Evolutionary conservation across 1,140 invertebrate species (phyloP).

Genomic region (Mactra quadrangularis): DNA sequence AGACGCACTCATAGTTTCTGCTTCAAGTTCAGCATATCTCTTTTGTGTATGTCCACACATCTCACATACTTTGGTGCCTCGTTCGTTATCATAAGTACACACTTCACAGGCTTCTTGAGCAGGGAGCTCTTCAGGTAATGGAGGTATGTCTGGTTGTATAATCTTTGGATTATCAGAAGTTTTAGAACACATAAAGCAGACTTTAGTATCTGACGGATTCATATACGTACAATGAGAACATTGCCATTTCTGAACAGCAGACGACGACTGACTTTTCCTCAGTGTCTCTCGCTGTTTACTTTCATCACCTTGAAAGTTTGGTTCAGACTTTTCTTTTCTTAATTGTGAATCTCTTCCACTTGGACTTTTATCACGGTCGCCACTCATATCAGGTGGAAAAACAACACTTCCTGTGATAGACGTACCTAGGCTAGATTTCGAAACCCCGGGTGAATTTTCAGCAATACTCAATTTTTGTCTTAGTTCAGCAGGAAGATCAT

Average conservation of each 20-base stretch:
- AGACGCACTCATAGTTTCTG: neutral
- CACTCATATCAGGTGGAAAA: slow-evolving; percentile 1
- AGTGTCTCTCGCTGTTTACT: neutral
- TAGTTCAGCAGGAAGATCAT: slow-evolving; percentile 17
- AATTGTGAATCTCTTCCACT: neutral
- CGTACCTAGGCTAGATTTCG: no score
- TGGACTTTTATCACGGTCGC: neutral
- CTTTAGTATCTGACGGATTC: slow-evolving; percentile 19
- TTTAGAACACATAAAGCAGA: slow-evolving; percentile 32
- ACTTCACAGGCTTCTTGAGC: slow-evolving; percentile 22
- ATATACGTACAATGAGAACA: slow-evolving; percentile 57
- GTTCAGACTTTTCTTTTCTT: slow-evolving; percentile 7
- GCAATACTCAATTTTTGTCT: slow-evolving; percentile 22
- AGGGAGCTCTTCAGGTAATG: neutral
- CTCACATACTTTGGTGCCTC: slow-evolving; percentile 26
- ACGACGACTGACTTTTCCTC: slow-evolving; percentile 4
- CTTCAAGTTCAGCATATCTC: neutral
- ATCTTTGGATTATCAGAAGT: slow-evolving; percentile 26
- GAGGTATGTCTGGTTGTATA: slow-evolving; percentile 7
- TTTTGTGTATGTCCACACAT: slow-evolving; percentile 24
- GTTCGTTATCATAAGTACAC: slow-evolving; percentile 36
- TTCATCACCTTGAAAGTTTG: neutral
- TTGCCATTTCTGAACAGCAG: slow-evolving; percentile 26
- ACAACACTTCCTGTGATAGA: neutral
- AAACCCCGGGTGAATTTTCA: no score